phyloP scores from a whole-genome alignment of 2,113 vertebrate species.

The Oreocharis arfaki region DNA sequence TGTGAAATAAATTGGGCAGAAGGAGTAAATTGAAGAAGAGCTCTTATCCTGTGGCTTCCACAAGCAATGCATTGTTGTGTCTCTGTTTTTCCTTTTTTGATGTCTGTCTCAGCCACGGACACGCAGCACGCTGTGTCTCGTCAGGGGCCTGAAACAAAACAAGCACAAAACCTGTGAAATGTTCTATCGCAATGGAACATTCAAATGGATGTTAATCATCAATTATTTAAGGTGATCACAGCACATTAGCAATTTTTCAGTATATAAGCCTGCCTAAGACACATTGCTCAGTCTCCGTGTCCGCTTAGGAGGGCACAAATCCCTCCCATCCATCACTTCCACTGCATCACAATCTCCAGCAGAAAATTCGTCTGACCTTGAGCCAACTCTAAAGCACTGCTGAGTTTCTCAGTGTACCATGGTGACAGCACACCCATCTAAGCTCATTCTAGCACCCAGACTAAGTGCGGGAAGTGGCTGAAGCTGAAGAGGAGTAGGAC shows the following conservation, averaged over 20 bases:
- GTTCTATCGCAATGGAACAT: not conserved
- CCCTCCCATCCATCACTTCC: not conserved
- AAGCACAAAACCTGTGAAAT: not conserved
- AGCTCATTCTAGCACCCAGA: not conserved
- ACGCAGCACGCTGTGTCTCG: not conserved
- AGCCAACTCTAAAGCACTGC: not conserved
- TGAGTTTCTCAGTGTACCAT: not conserved
- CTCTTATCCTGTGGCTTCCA: not conserved
- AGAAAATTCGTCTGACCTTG: not conserved
- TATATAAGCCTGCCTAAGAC: not conserved
- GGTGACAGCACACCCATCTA: not conserved
- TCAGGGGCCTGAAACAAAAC: not conserved
- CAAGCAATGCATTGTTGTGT: rapidly evolving
- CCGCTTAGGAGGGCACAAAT: not conserved
- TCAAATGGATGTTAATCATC: not conserved
- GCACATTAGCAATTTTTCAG: not conserved
- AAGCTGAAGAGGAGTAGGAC: not conserved
- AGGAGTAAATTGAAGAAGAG: not conserved
- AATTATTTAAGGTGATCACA: not conserved
- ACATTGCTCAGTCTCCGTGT: not conserved
- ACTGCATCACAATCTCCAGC: not conserved
- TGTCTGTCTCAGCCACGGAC: not conserved
- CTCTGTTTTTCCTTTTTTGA: not conserved
- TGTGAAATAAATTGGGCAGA: not conserved
- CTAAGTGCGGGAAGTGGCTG: not conserved